Evolutionary conservation across 1,140 invertebrate genomes (phyloP), one percentile per base, ranked within the genome.

Genomic region (Bombus vancouverensis): DNA sequence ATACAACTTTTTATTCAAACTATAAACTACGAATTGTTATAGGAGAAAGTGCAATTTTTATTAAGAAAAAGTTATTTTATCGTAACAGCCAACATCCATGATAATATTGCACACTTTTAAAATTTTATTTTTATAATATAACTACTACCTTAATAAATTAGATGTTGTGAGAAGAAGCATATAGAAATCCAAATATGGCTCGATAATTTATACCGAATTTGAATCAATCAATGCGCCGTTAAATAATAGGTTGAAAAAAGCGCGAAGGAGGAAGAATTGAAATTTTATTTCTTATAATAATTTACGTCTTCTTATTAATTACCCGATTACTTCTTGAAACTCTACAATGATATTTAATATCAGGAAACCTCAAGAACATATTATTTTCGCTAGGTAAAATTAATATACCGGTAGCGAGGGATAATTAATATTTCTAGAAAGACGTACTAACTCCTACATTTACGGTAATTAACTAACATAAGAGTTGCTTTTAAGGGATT

Each of bases 341-440:
- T 13, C 25, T 47, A 65, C 42, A 59, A 85, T 37, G 28, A 42
- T 72, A 72, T 65, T 53, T 32, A 32, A 78, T 59, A 44, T 25
- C 62, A 59, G 71, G 0, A 47, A 72, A 34, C 5, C 18, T 28
- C 32, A 71, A 47, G 68, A 72, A 34, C 13, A 6, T 65, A 3
- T 34, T 65, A 6, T 39, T n/a, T 62, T 59, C 13, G 2, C 6
- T 18, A n/a, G 5, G 18, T 15, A 22, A 71, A 79, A 32, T 57
- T 18, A 34, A 59, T 32, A 42, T 71, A 15, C 47, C 25, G 32
- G n/a, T 34, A 53, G 28, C 44, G 12, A 57, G 32, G 22, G n/a
- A 2, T 83, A 77, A 53, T 66, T 75, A 53, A 78, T 78, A 77
- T 78, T 83, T 70, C 47, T 53, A 15, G 37, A 66, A 42, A n/a